Evolutionary conservation across 2,113 vertebrate genomes (phyloP).

Genomic region (Sapayoa aenigma): DNA sequence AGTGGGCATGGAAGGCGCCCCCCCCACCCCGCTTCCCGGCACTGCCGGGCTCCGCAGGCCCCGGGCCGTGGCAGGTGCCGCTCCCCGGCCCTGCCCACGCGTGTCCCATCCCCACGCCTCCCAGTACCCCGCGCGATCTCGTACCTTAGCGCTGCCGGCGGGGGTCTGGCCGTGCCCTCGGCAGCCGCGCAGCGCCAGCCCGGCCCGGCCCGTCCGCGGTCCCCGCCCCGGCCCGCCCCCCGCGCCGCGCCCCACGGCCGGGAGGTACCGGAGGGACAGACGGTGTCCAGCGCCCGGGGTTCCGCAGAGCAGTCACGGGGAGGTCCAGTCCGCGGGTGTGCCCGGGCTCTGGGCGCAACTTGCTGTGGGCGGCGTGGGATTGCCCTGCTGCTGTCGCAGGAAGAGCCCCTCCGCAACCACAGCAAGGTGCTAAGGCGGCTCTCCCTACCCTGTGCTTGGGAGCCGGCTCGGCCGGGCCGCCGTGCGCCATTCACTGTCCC

Average conservation of each 20-base stretch:
- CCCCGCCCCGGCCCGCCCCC: background rate
- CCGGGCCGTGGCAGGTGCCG: background rate
- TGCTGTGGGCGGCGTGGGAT: background rate
- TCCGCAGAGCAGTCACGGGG: too few species aligned
- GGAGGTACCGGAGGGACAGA: background rate
- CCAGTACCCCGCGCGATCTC: background rate
- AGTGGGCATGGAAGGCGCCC: background rate
- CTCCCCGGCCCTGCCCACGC: background rate
- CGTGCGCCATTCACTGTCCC: fast-evolving
- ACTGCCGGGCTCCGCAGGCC: background rate
- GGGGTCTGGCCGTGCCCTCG: too few species aligned
- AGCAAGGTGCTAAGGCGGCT: background rate
- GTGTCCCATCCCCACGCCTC: background rate
- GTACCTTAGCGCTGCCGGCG: background rate
- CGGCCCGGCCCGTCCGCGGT: background rate
- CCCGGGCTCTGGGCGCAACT: too few species aligned
- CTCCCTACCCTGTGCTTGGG: background rate
- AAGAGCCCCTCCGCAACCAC: background rate
- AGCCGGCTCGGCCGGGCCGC: background rate
- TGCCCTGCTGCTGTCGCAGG: background rate
- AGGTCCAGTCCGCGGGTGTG: background rate
- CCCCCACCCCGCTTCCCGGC: background rate
- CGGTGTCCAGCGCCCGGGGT: background rate
- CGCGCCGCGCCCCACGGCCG: background rate
- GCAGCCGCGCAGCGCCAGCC: too few species aligned